Evolutionary conservation across 2,888 invertebrate genomes (phyloP).

Genomic region (Notocelia uddmanniana): DNA sequence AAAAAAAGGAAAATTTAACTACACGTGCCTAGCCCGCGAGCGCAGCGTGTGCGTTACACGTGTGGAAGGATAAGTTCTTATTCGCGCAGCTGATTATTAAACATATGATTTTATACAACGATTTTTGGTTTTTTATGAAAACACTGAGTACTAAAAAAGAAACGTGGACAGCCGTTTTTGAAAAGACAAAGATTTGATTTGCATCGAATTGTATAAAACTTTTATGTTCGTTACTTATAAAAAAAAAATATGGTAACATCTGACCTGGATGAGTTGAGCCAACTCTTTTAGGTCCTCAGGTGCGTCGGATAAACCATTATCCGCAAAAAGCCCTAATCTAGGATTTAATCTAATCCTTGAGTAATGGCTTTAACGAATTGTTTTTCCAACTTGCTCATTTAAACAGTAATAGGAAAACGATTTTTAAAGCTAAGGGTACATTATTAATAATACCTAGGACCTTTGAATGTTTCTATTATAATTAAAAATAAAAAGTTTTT

Average conservation of each 20-base stretch:
- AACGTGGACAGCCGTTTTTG: too few species aligned
- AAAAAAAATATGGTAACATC: neutral
- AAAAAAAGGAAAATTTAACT: neutral
- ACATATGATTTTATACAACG: too few species aligned
- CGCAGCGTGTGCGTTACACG: too few species aligned
- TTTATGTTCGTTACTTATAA: neutral
- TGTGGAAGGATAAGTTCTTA: too few species aligned
- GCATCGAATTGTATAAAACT: neutral
- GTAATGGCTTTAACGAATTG: slow-evolving; percentile 15
- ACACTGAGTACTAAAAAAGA: too few species aligned
- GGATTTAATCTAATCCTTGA: slow-evolving; percentile 23
- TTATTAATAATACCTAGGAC: too few species aligned
- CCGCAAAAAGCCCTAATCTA: neutral
- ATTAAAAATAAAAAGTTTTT: too few species aligned
- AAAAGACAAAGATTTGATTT: too few species aligned
- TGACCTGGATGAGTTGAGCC: neutral
- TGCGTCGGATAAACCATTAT: slow-evolving; percentile 3
- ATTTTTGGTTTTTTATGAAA: too few species aligned
- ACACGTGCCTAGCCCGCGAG: neutral
- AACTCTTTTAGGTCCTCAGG: neutral
- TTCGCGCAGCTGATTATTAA: too few species aligned
- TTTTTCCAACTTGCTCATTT: neutral
- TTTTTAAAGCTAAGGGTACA: neutral
- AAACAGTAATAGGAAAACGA: neutral
- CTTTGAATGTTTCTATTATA: too few species aligned